A percentile compares a stretch with the other conserved stretches of the same genome.
Conservation (phyloP, 1,140 invertebrate species). For the Ceratosolen fusciceps region DNA sequence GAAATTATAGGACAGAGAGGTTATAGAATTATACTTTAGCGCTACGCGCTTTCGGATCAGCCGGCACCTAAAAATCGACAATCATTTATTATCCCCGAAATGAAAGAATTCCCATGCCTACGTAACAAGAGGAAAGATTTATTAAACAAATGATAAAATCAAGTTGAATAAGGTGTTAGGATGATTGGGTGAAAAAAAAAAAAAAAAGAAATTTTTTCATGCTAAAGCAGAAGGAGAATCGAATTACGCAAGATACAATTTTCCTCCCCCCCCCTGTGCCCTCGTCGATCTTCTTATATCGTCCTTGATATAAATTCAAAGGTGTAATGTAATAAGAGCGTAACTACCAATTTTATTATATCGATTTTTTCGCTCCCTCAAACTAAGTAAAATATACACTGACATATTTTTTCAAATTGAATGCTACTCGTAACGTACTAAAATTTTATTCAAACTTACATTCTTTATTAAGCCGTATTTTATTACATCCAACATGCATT, state of each 20-base stretch:
- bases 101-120: too few relatives aligned
- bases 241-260: slow-evolving; percentile 15
- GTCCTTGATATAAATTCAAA: slow-evolving; percentile 18
- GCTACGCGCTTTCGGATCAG: too few relatives aligned
- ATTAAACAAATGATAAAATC: not conserved
- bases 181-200: too few relatives aligned
- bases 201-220: not conserved
- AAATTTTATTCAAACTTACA: not conserved
- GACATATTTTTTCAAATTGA: not conserved
- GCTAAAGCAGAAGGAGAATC: slow-evolving; percentile 2
- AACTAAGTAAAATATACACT: not conserved
- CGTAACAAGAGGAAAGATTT: too few relatives aligned
- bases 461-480: too few relatives aligned
- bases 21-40: too few relatives aligned
- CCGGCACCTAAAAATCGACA: too few relatives aligned
- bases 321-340: slow-evolving; percentile 8
- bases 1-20: too few relatives aligned
- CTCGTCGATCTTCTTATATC: slow-evolving; percentile 4
- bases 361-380: slow-evolving; percentile 6
- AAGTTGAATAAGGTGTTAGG: not conserved
- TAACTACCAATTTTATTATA: slow-evolving; percentile 21
- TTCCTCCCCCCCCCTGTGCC: not conserved
- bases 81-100: too few relatives aligned
- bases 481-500: too few relatives aligned
- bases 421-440: not conserved